These are phyloP conservation scores for Darevskia mixta DNA, from an alignment of 2,797 vertebrate genomes.

Conservation along the genomic window DNA sequence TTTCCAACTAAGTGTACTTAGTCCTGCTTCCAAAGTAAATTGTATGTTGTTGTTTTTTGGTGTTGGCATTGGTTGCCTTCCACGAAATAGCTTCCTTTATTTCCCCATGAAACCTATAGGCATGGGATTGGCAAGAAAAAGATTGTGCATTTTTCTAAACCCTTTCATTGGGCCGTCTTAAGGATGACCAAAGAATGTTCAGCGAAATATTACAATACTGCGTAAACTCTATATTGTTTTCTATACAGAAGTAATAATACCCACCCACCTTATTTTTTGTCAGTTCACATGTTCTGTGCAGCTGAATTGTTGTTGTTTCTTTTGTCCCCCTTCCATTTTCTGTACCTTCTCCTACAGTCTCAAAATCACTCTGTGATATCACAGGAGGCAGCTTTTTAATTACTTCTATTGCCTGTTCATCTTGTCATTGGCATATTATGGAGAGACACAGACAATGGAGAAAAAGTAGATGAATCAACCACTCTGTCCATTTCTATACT, in stretches of 20 bases:
- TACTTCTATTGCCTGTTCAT: background rate
- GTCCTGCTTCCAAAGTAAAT: background rate
- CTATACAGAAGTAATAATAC: background rate
- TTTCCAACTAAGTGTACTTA: background rate
- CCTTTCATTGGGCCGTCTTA: background rate
- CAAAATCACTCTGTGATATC: background rate
- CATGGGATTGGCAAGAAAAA: background rate
- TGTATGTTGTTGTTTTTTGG: background rate
- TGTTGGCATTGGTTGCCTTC: background rate
- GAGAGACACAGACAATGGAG: too few relatives aligned
- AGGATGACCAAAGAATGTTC: background rate
- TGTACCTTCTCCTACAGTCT: background rate
- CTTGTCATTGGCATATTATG: background rate
- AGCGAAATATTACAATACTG: background rate
- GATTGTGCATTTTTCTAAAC: background rate
- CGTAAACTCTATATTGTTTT: background rate
- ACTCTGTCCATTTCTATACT: background rate
- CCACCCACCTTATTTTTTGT: background rate
- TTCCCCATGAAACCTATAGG: background rate
- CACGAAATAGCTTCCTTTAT: background rate
- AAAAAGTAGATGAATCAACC: background rate
- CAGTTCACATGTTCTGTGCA: background rate
- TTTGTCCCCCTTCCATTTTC: background rate
- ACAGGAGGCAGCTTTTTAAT: conserved; percentile 18
- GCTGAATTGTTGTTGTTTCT: background rate